Percentiles rank a stretch among this genome's conserved stretches.
phyloP scores from a whole-genome alignment of 2,797 vertebrate genomes.

The Apodemus agrarius region DNA sequence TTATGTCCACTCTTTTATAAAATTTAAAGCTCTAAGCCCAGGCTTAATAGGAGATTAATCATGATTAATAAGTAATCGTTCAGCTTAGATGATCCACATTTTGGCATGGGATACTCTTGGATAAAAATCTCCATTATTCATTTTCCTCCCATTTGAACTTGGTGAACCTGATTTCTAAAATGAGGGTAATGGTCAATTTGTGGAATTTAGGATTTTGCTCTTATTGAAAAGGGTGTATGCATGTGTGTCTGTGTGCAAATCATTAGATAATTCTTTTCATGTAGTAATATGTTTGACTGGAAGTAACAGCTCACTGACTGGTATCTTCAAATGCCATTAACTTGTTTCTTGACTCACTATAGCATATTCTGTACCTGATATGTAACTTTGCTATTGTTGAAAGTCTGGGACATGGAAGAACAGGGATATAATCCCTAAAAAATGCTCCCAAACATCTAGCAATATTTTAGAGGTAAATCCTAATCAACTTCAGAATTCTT shows the following conservation, averaged over 20 bases:
- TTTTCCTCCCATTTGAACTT: background rate
- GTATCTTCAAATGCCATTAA: background rate
- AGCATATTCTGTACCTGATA: background rate
- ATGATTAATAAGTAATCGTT: conserved; percentile 3
- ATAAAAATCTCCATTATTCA: conserved; percentile 24
- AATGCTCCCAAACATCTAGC: background rate
- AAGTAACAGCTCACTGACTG: background rate
- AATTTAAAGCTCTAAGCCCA: background rate
- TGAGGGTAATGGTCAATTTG: background rate
- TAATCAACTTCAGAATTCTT: background rate
- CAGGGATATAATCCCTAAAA: background rate
- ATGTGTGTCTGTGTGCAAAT: background rate
- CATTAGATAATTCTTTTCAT: background rate
- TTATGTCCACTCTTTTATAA: background rate
- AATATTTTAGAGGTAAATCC: background rate
- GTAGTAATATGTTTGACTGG: background rate
- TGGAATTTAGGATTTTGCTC: background rate
- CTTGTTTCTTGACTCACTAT: background rate
- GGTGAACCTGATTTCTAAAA: background rate
- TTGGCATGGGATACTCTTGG: background rate
- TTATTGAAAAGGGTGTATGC: background rate
- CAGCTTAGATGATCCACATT: background rate
- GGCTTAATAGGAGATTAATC: background rate
- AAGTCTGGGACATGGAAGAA: background rate
- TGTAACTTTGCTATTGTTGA: background rate